Evolutionary conservation across 1,140 invertebrate genomes (phyloP).

Genomic region (Trichonephila clavata): DNA sequence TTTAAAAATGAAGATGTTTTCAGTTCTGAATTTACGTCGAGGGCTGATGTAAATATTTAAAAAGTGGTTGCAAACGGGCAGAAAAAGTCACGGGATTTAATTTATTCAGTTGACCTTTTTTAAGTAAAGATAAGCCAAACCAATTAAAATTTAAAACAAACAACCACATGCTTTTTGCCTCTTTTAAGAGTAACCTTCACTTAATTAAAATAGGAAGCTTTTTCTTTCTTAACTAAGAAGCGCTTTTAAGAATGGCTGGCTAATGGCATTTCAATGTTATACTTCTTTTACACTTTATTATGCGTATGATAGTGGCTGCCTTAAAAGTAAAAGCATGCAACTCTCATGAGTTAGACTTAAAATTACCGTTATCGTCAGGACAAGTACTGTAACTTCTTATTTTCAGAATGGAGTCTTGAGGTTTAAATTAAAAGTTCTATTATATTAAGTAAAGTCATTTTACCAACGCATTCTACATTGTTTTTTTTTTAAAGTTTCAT

Average conservation of each 20-base stretch:
- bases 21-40: background rate
- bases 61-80: background rate
- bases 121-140: background rate
- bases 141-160: constrained; percentile 6
- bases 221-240: background rate
- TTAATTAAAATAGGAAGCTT: background rate
- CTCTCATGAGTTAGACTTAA: background rate
- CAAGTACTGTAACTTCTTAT: too few species aligned
- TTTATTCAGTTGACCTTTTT: background rate
- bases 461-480: too few species aligned
- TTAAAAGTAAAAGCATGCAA: background rate
- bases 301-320: background rate
- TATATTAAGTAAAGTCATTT: too few species aligned
- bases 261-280: constrained; percentile 28
- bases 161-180: background rate
- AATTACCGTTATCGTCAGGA: background rate
- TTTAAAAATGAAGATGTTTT: background rate
- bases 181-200: background rate
- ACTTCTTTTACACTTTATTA: background rate
- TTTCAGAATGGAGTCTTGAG: background rate
- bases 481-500: too few species aligned
- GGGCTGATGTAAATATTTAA: background rate
- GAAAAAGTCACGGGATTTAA: background rate
- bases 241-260: background rate
- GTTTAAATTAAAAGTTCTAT: background rate